phyloP scores from a whole-genome alignment of 1,140 invertebrate genomes.

The Mylabris phalerata region DNA sequence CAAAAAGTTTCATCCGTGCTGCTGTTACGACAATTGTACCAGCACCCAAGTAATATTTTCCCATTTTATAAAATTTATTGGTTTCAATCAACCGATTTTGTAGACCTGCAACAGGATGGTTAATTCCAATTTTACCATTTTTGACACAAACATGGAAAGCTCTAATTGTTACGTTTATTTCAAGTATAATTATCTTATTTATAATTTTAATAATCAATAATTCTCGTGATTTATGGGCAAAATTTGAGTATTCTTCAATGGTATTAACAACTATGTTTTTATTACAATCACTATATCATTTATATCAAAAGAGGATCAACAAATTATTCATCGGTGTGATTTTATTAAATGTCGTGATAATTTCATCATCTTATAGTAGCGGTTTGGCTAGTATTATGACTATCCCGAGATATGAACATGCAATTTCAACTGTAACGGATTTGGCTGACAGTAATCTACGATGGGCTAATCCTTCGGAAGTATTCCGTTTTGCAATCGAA shows the following conservation, averaged over 20 bases:
- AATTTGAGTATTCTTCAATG: not conserved
- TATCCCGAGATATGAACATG: constrained; percentile 44
- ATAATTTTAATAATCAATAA: not conserved
- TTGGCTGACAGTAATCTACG: constrained; percentile 44
- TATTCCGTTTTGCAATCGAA: constrained; percentile 49
- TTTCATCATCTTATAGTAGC: constrained; percentile 45
- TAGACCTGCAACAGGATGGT: constrained; percentile 19
- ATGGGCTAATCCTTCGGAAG: constrained; percentile 51
- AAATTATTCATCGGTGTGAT: constrained; percentile 29
- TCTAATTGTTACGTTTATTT: constrained; percentile 11
- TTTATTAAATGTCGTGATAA: constrained; percentile 43
- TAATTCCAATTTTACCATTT: constrained; percentile 22
- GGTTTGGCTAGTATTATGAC: constrained; percentile 48
- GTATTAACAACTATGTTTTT: not conserved
- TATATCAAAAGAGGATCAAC: not conserved
- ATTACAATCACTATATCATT: too few species aligned
- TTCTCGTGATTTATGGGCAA: not conserved
- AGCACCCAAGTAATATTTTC: constrained; percentile 41
- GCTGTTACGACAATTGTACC: constrained; percentile 51
- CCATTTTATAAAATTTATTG: not conserved
- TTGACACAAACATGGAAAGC: constrained; percentile 23
- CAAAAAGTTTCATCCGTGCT: constrained; percentile 45
- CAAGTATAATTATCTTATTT: constrained; percentile 13
- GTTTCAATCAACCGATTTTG: not conserved
- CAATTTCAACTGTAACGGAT: constrained; percentile 47